A percentile compares a stretch with the other conserved stretches of the same genome.
Conservation (phyloP, 2,797 vertebrate species). For the Champsocephalus gunnari region DNA sequence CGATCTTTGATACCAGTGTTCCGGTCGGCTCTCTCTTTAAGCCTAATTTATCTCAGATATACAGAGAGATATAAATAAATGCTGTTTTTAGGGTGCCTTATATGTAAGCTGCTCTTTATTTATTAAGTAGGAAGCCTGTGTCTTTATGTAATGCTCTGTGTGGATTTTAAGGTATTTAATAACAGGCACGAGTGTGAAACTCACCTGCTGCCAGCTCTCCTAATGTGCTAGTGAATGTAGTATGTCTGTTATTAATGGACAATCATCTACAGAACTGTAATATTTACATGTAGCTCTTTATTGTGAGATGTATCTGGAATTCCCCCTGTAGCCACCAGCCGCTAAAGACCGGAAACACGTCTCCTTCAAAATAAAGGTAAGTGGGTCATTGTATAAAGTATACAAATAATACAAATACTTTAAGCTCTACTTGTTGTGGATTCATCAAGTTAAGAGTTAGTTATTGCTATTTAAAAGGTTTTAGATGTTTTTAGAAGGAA, state of each 20-base stretch:
- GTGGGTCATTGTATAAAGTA: neutral
- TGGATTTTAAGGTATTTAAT: neutral
- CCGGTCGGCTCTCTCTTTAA: neutral
- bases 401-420: too few relatives aligned
- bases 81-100: neutral
- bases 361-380: conserved; percentile 41
- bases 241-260: neutral
- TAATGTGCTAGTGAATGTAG: neutral
- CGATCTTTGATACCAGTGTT: conserved; percentile 52
- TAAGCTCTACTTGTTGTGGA: too few relatives aligned
- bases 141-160: neutral
- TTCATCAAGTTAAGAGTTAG: too few relatives aligned
- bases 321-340: neutral
- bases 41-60: neutral
- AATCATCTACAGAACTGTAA: neutral
- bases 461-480: too few relatives aligned
- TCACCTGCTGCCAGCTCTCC: neutral
- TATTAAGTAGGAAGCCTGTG: too few relatives aligned
- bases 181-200: neutral
- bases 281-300: neutral
- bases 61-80: too few relatives aligned
- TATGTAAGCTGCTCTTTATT: neutral
- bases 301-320: accelerated
- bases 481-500: too few relatives aligned
- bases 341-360: neutral